phyloP scores from a whole-genome alignment of 2,113 vertebrate genomes.

The Caranx melampygus region DNA sequence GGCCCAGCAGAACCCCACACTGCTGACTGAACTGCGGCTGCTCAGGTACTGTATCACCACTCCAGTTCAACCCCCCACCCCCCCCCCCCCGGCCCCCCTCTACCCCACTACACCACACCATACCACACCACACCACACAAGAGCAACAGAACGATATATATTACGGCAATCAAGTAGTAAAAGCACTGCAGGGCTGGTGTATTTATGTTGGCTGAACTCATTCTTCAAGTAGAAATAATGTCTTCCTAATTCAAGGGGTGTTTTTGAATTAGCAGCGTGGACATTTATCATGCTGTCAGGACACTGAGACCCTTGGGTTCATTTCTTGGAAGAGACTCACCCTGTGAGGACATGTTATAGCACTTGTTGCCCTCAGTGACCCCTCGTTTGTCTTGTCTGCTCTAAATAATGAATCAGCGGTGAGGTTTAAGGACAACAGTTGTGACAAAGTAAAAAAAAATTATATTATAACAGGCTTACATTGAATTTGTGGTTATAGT shows the following conservation, averaged over 20 bases:
- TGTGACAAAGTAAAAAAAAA: neutral
- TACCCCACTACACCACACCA: no score
- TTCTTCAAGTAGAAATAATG: slow-evolving; percentile 49
- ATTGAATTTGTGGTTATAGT: neutral
- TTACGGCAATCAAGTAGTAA: neutral
- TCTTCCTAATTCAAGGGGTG: slow-evolving; percentile 23
- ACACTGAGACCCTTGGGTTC: slow-evolving; percentile 41
- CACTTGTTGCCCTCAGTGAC: slow-evolving; percentile 41
- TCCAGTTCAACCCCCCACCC: neutral
- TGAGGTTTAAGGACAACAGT: slow-evolving; percentile 1
- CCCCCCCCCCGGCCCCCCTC: no score
- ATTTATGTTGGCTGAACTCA: slow-evolving; percentile 28
- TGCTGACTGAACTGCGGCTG: slow-evolving; percentile 92
- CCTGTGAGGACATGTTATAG: slow-evolving; percentile 28
- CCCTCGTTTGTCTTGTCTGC: slow-evolving; percentile 34
- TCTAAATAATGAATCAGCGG: slow-evolving; percentile 44
- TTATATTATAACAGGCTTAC: neutral
- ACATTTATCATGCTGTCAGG: slow-evolving; percentile 60
- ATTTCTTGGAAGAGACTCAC: slow-evolving; percentile 44
- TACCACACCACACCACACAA: neutral
- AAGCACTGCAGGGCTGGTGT: slow-evolving; percentile 7
- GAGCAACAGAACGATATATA: neutral
- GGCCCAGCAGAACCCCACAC: slow-evolving; percentile 94
- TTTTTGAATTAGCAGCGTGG: slow-evolving; percentile 42
- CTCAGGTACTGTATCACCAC: slow-evolving; percentile 84